phyloP scores from a whole-genome alignment of 2,797 vertebrate species.

The Darevskia nairensis region DNA sequence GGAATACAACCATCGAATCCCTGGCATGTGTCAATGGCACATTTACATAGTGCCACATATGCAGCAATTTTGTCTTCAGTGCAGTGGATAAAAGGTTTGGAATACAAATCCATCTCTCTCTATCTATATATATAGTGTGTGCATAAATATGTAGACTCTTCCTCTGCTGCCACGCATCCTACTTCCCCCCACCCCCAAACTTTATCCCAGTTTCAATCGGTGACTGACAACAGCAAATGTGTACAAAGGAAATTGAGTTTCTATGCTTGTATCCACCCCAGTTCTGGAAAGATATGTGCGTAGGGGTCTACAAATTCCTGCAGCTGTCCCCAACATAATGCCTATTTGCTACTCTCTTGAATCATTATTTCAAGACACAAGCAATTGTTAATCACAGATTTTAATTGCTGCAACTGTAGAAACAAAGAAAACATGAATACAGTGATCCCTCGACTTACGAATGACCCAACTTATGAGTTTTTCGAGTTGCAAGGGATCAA shows the following conservation, averaged over 20 bases:
- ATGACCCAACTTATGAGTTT: no score
- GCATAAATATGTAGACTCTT: not conserved
- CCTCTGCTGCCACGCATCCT: not conserved
- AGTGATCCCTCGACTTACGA: no score
- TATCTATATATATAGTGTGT: not conserved
- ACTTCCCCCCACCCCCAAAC: not conserved
- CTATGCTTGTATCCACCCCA: conserved; percentile 35
- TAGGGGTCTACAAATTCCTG: conserved; percentile 21
- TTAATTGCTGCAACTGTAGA: conserved; percentile 43
- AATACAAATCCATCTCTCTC: not conserved
- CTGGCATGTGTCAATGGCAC: not conserved
- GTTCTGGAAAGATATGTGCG: conserved; percentile 29
- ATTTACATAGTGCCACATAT: not conserved
- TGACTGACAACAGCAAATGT: conserved; percentile 41
- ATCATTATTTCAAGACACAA: conserved; percentile 43
- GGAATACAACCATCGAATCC: not conserved
- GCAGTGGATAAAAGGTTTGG: not conserved
- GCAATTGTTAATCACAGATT: conserved; percentile 10
- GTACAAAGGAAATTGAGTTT: conserved; percentile 1
- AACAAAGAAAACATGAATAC: conserved; percentile 37
- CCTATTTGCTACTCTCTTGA: conserved; percentile 36
- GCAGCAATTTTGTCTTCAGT: not conserved
- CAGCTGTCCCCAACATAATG: conserved; percentile 29
- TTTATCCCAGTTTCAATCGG: conserved; percentile 4
- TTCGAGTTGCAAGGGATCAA: no score